A percentile compares a stretch with the other conserved stretches of the same genome.
These are phyloP conservation scores for Antigone vipio DNA, from an alignment of 2,113 vertebrate genomes.

Conservation along the genomic window DNA sequence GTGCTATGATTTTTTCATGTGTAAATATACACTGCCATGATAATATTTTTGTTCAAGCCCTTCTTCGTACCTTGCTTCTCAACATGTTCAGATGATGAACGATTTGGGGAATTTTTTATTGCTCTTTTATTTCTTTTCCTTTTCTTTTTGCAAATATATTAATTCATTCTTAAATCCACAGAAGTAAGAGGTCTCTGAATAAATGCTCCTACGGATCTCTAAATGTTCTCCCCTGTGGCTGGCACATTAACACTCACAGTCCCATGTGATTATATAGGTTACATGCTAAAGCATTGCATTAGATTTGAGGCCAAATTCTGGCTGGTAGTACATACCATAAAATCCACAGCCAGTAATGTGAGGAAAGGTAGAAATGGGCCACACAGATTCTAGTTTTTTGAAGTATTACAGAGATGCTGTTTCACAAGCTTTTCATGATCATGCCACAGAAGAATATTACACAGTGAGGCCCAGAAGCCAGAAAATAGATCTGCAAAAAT, in stretches of 20 bases:
- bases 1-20: constrained; percentile 4
- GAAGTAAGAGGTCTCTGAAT: background rate
- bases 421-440: background rate
- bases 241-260: background rate
- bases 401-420: background rate
- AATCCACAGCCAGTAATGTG: background rate
- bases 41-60: background rate
- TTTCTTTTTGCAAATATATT: background rate
- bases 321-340: background rate
- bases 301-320: background rate
- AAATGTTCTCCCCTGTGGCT: background rate
- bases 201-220: background rate
- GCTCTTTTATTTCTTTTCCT: background rate
- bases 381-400: background rate
- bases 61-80: background rate
- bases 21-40: background rate
- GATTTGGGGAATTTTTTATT: background rate
- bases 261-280: background rate
- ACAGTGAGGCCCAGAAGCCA: background rate
- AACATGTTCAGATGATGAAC: background rate
- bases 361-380: background rate
- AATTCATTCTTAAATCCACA: background rate
- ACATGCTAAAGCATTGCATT: background rate
- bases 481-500: background rate
- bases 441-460: background rate